phyloP scores from a whole-genome alignment of 2,888 invertebrate species.

The Phymatocera aterrima region DNA sequence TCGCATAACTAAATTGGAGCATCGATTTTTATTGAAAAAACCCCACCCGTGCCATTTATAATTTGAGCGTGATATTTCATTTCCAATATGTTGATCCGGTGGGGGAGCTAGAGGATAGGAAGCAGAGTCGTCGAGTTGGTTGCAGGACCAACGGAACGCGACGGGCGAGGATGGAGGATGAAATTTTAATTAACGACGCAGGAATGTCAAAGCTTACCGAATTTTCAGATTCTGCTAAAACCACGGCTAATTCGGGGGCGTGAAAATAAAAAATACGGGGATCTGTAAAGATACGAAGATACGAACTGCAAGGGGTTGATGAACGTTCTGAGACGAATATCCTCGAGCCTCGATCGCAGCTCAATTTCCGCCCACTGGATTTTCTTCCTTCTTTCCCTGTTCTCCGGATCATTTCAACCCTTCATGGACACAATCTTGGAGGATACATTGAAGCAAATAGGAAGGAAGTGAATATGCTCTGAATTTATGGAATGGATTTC shows the following conservation, averaged over 20 bases:
- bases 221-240: not conserved
- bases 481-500: too few relatives aligned
- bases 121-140: too few relatives aligned
- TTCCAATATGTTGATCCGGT: constrained; percentile 30
- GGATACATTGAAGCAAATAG: not conserved
- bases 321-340: too few relatives aligned
- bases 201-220: not conserved
- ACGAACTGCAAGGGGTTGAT: too few relatives aligned
- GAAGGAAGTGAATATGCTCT: too few relatives aligned
- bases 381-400: not conserved
- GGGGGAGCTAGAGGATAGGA: not conserved
- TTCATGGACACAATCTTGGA: constrained; percentile 3
- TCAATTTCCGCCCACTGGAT: not conserved
- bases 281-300: too few relatives aligned
- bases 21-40: constrained; percentile 36
- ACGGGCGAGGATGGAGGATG: not conserved
- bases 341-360: not conserved
- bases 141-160: not conserved
- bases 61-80: constrained; percentile 37
- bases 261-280: too few relatives aligned
- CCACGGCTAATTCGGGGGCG: not conserved
- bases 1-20: constrained; percentile 31
- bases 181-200: constrained; percentile 10
- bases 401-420: too few relatives aligned
- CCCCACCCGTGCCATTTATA: constrained; percentile 10